phyloP scores from a whole-genome alignment of 2,113 vertebrate species.

The Jacana jacana region DNA sequence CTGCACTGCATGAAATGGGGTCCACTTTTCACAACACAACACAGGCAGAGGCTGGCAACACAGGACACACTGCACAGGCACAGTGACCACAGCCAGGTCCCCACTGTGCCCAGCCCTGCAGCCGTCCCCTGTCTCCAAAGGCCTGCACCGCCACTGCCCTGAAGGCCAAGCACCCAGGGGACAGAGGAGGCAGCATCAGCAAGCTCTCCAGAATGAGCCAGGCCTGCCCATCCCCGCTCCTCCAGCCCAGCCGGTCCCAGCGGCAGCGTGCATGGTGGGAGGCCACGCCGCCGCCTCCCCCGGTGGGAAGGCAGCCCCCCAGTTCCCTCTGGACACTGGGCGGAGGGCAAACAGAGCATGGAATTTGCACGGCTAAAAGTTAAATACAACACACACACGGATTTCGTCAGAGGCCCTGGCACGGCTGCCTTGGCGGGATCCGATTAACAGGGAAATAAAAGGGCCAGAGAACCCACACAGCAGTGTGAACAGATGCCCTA shows the following conservation, averaged over 20 bases:
- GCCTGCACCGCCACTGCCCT: background rate
- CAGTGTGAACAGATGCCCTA: conserved; percentile 46
- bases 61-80: background rate
- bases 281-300: background rate
- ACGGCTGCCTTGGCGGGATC: background rate
- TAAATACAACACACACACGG: conserved; percentile 53
- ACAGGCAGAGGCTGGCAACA: background rate
- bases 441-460: conserved; percentile 46
- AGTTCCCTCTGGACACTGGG: background rate
- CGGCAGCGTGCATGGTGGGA: background rate
- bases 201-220: rapidly evolving
- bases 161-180: rapidly evolving
- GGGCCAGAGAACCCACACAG: conserved; percentile 40
- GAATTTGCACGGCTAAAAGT: conserved; percentile 60
- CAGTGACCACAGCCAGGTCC: rapidly evolving
- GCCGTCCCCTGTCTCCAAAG: background rate
- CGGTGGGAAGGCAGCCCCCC: background rate
- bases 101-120: background rate
- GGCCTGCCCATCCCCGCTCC: background rate
- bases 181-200: rapidly evolving
- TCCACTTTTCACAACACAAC: rapidly evolving
- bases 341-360: conserved; percentile 56
- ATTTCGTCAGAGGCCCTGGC: conserved; percentile 50
- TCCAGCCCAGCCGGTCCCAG: background rate
- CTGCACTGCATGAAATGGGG: rapidly evolving